Base-by-base conservation (phyloP, 2,888 invertebrate species). In the Pseudococcus longispinus region DNA sequence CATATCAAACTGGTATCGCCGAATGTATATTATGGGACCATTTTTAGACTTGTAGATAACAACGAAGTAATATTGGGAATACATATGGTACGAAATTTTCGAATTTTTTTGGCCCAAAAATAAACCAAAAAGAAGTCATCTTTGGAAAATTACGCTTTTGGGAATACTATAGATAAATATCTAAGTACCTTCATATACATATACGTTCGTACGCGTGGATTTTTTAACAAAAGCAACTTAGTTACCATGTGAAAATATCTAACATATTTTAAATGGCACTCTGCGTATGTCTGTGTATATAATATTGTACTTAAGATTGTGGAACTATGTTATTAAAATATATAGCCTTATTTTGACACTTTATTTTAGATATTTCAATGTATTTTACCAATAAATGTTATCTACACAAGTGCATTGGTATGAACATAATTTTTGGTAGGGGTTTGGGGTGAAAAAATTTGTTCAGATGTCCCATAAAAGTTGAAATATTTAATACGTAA, bases 311-410 rank as follows among this genome's bases (percentile, higher is more conserved):
- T 85, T 85, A 85, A 65, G 85, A 85, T 85, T 85, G 85, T 85
- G 85, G 85, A 85, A 70, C 65, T 85, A 85, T 70, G 70, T 85
- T 70, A 85, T 70, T 85, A 80, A 80, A 80, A 80, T 80, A 70
- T 80, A 70, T 80, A 70, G 65, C 70, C 65, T 37, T 70, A 85
- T 85, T 85, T 70, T 85, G 70, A 85, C 60, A 85, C 37, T 85
- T 84, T 70, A 85, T 85, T 85, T 85, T 85, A 85, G 85, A 42
- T 85, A 85, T 60, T 60, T 84, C 26, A 80, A 60, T 42, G 60
- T 85, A 85, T 70, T 85, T 85, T 85, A 70, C 85, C 85, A 85
- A 85, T 85, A 85, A 85, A 85, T 70, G 85, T 85, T 85, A 85
- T 85, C 85, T 85, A 85, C 85, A 85, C 85, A 85, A 85, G 13